Evolutionary conservation across 2,797 vertebrate species (phyloP).

Genomic region (Megaceryle alcyon): DNA sequence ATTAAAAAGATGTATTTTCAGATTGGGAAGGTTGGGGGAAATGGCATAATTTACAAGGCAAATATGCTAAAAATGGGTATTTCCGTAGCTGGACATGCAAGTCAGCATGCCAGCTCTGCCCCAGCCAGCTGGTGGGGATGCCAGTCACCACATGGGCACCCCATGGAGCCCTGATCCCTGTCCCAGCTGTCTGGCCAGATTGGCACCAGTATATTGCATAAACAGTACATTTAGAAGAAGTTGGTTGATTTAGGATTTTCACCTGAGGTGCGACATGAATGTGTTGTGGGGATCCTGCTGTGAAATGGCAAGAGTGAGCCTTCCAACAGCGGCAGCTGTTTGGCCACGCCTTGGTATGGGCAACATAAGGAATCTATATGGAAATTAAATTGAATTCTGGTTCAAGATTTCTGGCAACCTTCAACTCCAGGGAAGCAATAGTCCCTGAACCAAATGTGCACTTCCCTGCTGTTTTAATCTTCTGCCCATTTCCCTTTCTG

Average conservation of each 20-base stretch:
- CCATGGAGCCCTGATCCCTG: neutral
- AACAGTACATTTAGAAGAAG: neutral
- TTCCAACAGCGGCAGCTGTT: rapidly evolving
- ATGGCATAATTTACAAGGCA: neutral
- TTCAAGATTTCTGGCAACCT: constrained; percentile 1
- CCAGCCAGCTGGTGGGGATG: neutral
- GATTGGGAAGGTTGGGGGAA: neutral
- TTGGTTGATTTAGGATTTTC: neutral
- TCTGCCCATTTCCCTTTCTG: neutral
- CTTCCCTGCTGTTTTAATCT: neutral
- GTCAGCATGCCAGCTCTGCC: neutral
- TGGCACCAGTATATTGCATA: neutral
- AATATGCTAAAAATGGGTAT: neutral
- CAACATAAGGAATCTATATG: neutral
- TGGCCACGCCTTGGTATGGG: neutral
- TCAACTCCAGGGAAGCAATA: neutral
- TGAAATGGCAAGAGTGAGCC: neutral
- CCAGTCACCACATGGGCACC: rapidly evolving
- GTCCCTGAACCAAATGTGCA: neutral
- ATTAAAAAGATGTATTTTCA: neutral
- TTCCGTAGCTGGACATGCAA: neutral
- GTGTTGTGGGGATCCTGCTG: neutral
- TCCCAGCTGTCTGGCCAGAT: neutral
- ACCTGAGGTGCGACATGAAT: neutral
- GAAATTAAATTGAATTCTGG: neutral